phyloP scores from a whole-genome alignment of 2,888 invertebrate genomes.

The Monopis laevigella region DNA sequence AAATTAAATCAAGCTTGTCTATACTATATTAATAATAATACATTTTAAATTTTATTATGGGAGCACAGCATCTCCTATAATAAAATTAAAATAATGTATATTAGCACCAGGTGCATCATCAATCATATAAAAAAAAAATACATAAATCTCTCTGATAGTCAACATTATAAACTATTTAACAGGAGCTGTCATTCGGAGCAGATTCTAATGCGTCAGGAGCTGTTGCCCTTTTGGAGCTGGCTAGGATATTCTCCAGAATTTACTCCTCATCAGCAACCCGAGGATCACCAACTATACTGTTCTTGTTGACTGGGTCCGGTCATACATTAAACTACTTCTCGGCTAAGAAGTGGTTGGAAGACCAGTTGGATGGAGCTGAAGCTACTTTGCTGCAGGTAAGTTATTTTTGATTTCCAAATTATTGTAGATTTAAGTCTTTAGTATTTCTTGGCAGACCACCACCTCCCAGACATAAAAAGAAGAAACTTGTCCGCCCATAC shows the following conservation, averaged over 20 bases:
- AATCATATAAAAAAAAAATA: no score
- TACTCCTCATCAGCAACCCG: constrained; percentile 79
- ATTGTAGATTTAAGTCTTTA: background rate
- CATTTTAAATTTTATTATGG: no score
- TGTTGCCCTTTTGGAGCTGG: constrained; percentile 85
- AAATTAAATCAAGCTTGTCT: no score
- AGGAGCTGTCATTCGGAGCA: constrained; percentile 88
- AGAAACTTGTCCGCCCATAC: no score
- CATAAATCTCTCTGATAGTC: background rate
- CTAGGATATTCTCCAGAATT: constrained; percentile 86
- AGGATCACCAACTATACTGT: constrained; percentile 82
- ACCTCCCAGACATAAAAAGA: no score
- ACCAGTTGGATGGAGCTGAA: constrained; percentile 84
- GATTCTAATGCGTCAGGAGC: constrained; percentile 95
- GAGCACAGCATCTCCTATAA: no score
- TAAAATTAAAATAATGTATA: no score
- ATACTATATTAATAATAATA: no score
- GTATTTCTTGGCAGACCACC: no score
- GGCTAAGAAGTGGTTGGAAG: constrained; percentile 95
- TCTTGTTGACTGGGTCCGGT: constrained; percentile 90
- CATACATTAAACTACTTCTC: constrained; percentile 93
- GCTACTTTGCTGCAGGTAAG: constrained; percentile 76
- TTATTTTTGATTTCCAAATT: background rate
- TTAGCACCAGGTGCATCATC: no score
- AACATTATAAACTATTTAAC: constrained; percentile 1